phyloP scores from a whole-genome alignment of 2,797 vertebrate genomes.

The Vespertilio murinus region DNA sequence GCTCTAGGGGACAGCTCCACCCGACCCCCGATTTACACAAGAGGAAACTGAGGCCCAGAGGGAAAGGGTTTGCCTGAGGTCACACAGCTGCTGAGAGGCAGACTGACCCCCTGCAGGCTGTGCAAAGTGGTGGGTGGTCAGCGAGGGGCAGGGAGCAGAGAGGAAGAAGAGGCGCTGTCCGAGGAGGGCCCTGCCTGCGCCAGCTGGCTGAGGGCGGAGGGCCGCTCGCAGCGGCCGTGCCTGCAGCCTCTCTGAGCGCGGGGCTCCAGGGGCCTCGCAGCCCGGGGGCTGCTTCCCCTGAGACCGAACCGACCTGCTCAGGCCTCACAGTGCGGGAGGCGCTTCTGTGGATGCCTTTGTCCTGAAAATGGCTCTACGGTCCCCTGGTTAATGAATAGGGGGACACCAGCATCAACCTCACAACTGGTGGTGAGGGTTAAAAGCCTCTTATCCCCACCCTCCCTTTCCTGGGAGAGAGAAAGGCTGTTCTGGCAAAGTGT shows the following conservation, averaged over 20 bases:
- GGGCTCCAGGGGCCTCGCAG: neutral
- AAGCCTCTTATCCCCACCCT: neutral
- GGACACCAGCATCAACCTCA: neutral
- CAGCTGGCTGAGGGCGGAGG: neutral
- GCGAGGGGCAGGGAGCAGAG: neutral
- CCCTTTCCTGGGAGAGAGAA: neutral
- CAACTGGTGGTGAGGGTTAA: neutral
- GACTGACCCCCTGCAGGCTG: neutral
- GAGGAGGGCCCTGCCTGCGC: neutral
- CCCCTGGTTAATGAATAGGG: neutral
- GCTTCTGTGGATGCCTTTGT: neutral
- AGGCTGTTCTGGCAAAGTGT: neutral
- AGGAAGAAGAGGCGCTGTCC: neutral
- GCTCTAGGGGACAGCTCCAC: neutral
- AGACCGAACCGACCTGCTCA: neutral
- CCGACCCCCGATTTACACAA: neutral
- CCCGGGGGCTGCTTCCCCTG: neutral
- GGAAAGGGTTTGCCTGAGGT: neutral
- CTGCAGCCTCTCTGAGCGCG: rapidly evolving
- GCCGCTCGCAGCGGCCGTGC: neutral
- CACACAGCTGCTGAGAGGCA: neutral
- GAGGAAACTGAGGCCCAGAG: slow-evolving; percentile 6
- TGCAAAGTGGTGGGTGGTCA: neutral
- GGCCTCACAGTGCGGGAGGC: neutral
- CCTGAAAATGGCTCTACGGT: neutral